Evolutionary conservation across 2,888 invertebrate genomes (phyloP).

Genomic region (Parascotia fuliginaria): DNA sequence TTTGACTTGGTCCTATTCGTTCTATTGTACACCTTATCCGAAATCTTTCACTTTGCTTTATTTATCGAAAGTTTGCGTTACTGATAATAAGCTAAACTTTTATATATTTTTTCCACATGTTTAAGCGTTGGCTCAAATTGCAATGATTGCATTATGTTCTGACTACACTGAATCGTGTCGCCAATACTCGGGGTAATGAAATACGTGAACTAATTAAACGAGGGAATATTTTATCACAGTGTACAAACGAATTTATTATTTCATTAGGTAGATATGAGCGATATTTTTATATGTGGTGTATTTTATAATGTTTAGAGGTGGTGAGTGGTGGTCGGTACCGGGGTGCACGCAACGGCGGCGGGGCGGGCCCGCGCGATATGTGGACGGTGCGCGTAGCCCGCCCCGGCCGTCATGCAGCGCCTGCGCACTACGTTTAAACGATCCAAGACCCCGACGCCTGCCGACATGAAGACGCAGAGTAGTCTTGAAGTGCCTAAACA

Average conservation of each 20-base stretch:
- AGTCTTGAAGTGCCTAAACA: conserved; percentile 96
- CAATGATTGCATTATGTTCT: too few species aligned
- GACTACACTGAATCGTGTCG: too few species aligned
- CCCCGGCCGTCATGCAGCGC: conserved; percentile 89
- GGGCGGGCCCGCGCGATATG: conserved; percentile 81
- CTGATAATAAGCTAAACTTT: too few species aligned
- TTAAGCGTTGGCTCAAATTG: too few species aligned
- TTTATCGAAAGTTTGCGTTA: too few species aligned
- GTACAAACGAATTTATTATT: not conserved
- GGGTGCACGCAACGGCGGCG: conserved; percentile 68
- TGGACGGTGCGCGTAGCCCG: conserved; percentile 75
- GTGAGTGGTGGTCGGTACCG: conserved; percentile 51
- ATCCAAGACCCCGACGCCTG: conserved; percentile 94
- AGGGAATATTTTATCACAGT: conserved; percentile 30
- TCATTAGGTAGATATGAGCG: not conserved
- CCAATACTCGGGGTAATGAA: not conserved
- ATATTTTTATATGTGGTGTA: not conserved
- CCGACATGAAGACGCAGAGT: conserved; percentile 96
- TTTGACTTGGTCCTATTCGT: too few species aligned
- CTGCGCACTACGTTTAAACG: conserved; percentile 95
- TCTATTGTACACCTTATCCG: too few species aligned
- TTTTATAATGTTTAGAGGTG: conserved; percentile 42
- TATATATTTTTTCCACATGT: too few species aligned
- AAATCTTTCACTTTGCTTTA: too few species aligned
- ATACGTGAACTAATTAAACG: not conserved